Evolutionary conservation across 2,797 vertebrate species (phyloP).

Genomic region (Enteromius mattozi): DNA sequence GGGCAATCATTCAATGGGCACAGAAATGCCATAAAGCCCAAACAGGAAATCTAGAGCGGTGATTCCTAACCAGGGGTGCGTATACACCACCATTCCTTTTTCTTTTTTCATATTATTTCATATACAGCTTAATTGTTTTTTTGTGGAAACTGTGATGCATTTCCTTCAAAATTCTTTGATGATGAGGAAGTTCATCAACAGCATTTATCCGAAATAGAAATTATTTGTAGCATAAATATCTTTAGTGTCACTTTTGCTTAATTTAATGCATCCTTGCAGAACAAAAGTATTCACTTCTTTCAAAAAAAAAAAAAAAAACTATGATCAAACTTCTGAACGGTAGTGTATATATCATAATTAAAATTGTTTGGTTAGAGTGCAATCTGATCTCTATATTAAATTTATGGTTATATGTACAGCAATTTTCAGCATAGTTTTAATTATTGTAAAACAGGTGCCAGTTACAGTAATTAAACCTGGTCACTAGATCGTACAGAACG

Average conservation of each 20-base stretch:
- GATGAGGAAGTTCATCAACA: not conserved
- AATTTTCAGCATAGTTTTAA: not conserved
- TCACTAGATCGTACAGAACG: not conserved
- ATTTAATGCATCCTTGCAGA: not conserved
- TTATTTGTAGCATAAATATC: not conserved
- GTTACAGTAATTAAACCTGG: not conserved
- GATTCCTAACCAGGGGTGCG: not conserved
- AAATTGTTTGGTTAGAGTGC: not conserved
- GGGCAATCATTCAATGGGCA: slow-evolving; percentile 2
- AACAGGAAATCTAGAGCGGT: not conserved
- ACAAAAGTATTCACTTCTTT: not conserved
- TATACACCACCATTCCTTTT: not conserved
- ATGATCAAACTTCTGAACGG: not conserved
- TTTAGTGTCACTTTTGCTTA: not conserved
- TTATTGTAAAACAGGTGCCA: slow-evolving; percentile 2
- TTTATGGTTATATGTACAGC: not conserved
- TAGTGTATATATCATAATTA: not conserved
- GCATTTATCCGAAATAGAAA: not conserved
- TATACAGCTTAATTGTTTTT: not conserved
- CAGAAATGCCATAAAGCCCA: slow-evolving; percentile 20
- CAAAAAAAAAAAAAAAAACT: not conserved
- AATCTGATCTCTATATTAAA: not conserved
- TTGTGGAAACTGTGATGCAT: not conserved
- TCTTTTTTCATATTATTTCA: not conserved
- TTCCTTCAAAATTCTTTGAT: not conserved